These are phyloP conservation scores for Nesoenas mayeri DNA, from an alignment of 2,113 vertebrate species.

Conservation along the genomic window DNA sequence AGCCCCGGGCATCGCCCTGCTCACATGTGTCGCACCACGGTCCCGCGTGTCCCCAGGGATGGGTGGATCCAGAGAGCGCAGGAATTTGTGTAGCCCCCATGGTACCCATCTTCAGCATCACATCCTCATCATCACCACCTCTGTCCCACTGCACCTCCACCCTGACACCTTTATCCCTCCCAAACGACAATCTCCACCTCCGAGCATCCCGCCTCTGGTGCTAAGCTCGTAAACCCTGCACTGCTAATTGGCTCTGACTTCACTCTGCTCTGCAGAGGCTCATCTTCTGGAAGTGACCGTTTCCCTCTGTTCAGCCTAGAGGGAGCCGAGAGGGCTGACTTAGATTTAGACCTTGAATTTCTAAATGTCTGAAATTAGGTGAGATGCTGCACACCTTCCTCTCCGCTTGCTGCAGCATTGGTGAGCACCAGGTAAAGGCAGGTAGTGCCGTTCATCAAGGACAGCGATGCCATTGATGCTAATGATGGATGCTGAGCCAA, in stretches of 20 bases:
- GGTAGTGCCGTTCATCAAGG: neutral
- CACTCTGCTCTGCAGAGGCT: neutral
- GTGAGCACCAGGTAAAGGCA: neutral
- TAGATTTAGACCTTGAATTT: neutral
- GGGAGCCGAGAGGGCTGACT: neutral
- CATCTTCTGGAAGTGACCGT: neutral
- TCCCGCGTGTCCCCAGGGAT: neutral
- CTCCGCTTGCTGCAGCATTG: neutral
- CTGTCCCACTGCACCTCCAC: neutral
- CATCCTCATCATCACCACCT: neutral
- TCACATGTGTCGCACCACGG: fast-evolving
- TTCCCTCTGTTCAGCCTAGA: neutral
- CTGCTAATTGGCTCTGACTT: neutral
- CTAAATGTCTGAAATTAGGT: neutral
- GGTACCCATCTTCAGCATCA: neutral
- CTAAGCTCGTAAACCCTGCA: neutral
- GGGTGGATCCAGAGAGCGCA: neutral
- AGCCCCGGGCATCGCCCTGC: fast-evolving
- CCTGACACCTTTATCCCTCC: neutral
- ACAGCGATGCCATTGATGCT: neutral
- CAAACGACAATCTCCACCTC: neutral
- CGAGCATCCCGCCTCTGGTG: neutral
- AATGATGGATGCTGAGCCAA: neutral
- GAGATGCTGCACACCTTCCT: neutral
- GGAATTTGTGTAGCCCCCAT: fast-evolving